These are phyloP conservation scores for Virgularia gustaviana DNA, from an alignment of 92 coral and sea anemone genomes.

Conservation along the genomic window DNA sequence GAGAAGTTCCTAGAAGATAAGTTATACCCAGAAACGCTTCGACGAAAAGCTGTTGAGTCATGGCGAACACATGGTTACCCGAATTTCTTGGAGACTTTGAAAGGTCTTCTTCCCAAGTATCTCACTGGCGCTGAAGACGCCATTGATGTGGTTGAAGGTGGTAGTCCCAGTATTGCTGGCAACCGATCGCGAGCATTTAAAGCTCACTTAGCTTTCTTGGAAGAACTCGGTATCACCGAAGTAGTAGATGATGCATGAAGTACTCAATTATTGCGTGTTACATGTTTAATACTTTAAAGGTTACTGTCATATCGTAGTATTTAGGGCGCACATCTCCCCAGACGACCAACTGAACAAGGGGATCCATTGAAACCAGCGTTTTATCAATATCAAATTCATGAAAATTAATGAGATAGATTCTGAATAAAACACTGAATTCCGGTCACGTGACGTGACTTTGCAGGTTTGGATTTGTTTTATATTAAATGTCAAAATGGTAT, in stretches of 20 bases:
- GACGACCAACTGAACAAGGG: not conserved
- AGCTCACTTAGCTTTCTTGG: conserved; percentile 14
- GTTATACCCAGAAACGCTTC: conserved; percentile 9
- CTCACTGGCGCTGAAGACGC: conserved; percentile 34
- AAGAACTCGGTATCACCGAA: conserved; percentile 22
- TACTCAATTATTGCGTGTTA: not conserved
- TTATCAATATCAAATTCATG: too few species aligned
- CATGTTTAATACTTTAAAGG: not conserved
- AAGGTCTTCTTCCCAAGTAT: conserved; percentile 24
- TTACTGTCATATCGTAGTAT: not conserved
- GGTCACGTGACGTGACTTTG: too few species aligned
- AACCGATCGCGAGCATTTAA: not conserved
- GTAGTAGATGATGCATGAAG: not conserved
- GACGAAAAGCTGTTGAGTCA: conserved; percentile 4
- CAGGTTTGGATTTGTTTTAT: too few species aligned
- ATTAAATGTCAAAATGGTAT: too few species aligned
- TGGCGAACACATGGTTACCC: conserved; percentile 29
- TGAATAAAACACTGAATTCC: too few species aligned
- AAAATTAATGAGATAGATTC: too few species aligned
- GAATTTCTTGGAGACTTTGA: conserved; percentile 2
- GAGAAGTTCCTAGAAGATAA: conserved; percentile 10
- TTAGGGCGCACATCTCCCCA: too few species aligned
- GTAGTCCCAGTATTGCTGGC: too few species aligned
- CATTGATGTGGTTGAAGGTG: conserved; percentile 11
- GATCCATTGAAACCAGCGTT: too few species aligned